phyloP scores from a whole-genome alignment of 2,888 invertebrate species.

The Hypselothyrea guttata region DNA sequence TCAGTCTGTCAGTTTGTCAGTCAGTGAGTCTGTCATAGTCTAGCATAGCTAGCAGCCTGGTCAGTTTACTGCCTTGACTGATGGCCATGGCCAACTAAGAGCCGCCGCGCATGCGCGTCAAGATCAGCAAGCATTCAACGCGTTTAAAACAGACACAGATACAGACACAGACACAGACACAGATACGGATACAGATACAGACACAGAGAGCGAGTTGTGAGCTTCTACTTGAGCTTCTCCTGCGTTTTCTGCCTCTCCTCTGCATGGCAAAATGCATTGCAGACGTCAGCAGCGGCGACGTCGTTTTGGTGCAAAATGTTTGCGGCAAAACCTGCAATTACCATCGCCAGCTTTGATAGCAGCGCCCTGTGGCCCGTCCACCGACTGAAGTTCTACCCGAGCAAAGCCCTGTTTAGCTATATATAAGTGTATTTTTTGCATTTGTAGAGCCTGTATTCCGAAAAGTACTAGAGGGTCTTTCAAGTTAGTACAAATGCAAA shows the following conservation, averaged over 20 bases:
- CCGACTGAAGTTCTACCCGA: neutral
- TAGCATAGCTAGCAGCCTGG: constrained; percentile 5
- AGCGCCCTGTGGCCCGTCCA: constrained; percentile 7
- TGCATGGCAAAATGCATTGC: constrained; percentile 22
- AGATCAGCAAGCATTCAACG: constrained; percentile 66
- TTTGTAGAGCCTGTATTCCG: too few relatives aligned
- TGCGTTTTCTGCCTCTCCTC: neutral
- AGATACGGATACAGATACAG: neutral
- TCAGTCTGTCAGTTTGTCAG: constrained; percentile 33
- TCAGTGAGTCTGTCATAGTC: constrained; percentile 46
- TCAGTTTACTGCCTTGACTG: constrained; percentile 46
- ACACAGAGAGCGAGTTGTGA: too few relatives aligned
- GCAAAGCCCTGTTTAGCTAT: constrained; percentile 63
- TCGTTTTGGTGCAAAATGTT: constrained; percentile 77
- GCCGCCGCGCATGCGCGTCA: constrained; percentile 68
- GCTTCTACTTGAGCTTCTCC: neutral
- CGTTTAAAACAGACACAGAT: constrained; percentile 43
- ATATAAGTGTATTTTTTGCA: constrained; percentile 10
- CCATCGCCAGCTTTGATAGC: constrained; percentile 79
- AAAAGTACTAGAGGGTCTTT: too few relatives aligned
- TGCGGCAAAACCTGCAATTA: constrained; percentile 78
- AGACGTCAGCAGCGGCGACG: constrained; percentile 32
- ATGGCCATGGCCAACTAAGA: constrained; percentile 43
- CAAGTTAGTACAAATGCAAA: too few relatives aligned
- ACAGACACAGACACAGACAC: neutral